Percentiles rank a stretch among this genome's conserved stretches.
phyloP scores from a whole-genome alignment of 2,797 vertebrate genomes.

The Nyctibius grandis region DNA sequence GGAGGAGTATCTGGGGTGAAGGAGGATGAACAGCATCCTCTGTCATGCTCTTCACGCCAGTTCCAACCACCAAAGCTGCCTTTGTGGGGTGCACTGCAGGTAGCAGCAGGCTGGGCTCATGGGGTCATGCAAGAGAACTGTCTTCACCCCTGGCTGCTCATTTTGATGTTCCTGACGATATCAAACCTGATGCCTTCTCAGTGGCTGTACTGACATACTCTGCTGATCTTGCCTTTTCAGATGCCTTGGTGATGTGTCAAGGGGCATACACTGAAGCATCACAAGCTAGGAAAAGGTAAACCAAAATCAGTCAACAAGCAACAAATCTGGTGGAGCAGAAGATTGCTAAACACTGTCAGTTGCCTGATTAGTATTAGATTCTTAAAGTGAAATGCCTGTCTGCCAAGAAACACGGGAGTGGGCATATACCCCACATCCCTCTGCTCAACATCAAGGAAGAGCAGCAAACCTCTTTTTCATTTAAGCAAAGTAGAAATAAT shows the following conservation, averaged over 20 bases:
- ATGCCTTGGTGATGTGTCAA: conserved; percentile 9
- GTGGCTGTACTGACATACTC: background rate
- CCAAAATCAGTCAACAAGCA: conserved; percentile 1
- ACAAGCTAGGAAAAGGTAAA: conserved; percentile 12
- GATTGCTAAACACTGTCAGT: conserved; percentile 20
- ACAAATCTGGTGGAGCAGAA: conserved; percentile 33
- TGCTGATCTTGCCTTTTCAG: conserved; percentile 22
- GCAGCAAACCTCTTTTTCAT: background rate
- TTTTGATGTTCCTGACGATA: background rate
- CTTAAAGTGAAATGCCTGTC: background rate
- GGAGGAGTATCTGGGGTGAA: background rate
- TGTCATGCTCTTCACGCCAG: accelerated
- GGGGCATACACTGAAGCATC: conserved; percentile 1
- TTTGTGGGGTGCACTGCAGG: background rate
- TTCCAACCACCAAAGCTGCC: background rate
- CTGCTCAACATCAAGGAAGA: background rate
- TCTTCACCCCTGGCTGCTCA: background rate
- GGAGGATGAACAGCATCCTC: background rate
- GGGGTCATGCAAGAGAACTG: background rate
- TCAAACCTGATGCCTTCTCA: background rate
- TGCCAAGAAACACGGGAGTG: background rate
- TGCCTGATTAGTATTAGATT: background rate
- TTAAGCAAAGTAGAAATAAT: background rate
- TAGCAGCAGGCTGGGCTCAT: background rate
- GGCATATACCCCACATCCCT: background rate